A percentile compares a stretch with the other conserved stretches of the same genome.
Evolutionary conservation across 2,888 invertebrate species (phyloP).

Genomic region (Volucella bombylans): DNA sequence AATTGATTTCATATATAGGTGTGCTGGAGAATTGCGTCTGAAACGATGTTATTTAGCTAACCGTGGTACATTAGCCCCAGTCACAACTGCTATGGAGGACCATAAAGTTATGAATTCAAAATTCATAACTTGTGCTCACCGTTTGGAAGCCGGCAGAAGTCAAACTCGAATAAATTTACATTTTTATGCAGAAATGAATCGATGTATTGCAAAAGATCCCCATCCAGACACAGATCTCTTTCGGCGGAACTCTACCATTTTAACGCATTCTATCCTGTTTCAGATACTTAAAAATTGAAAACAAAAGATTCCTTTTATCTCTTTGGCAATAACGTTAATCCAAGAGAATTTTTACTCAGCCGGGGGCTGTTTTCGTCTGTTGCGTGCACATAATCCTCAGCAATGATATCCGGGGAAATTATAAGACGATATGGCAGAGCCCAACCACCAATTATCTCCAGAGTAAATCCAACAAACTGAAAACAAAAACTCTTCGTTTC

Average conservation of each 20-base stretch:
- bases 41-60: no score
- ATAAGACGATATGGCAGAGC: constrained; percentile 65
- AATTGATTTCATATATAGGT: no score
- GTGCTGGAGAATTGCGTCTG: no score
- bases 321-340: constrained; percentile 23
- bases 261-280: constrained; percentile 53
- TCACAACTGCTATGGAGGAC: no score
- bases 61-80: no score
- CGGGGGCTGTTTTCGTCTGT: constrained; percentile 67
- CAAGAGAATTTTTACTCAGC: constrained; percentile 54
- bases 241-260: constrained; percentile 59
- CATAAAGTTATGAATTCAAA: no score
- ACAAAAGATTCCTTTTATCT: constrained; percentile 37
- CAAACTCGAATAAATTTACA: neutral
- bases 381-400: constrained; percentile 72
- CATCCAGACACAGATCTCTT: neutral
- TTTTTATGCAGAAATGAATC: constrained; percentile 2
- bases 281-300: constrained; percentile 2
- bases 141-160: neutral
- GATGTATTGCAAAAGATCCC: neutral
- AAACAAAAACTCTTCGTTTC: constrained; percentile 12
- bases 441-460: constrained; percentile 69
- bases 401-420: constrained; percentile 73
- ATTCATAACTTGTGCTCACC: no score
- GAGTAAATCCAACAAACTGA: constrained; percentile 1